A percentile compares a stretch with the other conserved stretches of the same genome.
Evolutionary conservation across 1,140 invertebrate species (phyloP).

Genomic region (Harpegnathos saltator): DNA sequence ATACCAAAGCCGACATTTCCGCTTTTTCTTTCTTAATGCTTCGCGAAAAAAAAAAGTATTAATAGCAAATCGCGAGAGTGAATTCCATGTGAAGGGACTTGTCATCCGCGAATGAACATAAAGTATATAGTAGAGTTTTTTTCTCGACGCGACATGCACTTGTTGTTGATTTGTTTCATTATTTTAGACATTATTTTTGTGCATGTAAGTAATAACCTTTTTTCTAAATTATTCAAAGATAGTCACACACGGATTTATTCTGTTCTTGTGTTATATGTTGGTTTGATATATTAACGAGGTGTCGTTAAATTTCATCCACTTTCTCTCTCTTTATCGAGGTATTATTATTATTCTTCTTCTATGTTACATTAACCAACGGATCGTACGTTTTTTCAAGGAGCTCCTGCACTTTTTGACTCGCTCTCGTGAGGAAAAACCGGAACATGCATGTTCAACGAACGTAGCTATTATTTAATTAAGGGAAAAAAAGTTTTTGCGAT

Average conservation of each 20-base stretch:
- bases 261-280: too few species aligned
- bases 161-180: not conserved
- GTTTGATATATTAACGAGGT: too few species aligned
- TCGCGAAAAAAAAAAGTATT: slow-evolving; percentile 10
- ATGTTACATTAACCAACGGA: not conserved
- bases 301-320: too few species aligned
- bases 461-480: slow-evolving; percentile 63
- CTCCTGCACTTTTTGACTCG: not conserved
- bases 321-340: not conserved
- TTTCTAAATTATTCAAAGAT: too few species aligned
- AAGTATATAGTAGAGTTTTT: too few species aligned
- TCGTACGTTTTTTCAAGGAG: not conserved
- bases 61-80: slow-evolving; percentile 9
- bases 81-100: slow-evolving; percentile 14
- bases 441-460: slow-evolving; percentile 59
- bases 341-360: not conserved
- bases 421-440: slow-evolving; percentile 36
- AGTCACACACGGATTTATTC: too few species aligned
- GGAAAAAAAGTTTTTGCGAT: slow-evolving; percentile 48
- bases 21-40: slow-evolving; percentile 41
- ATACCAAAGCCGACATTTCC: slow-evolving; percentile 69
- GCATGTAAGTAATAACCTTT: too few species aligned
- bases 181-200: too few species aligned
- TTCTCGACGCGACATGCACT: not conserved
- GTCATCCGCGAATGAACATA: not conserved